Evolutionary conservation across 2,113 vertebrate genomes (phyloP), one percentile per base, ranked within the genome.

Genomic region (Saccopteryx bilineata): DNA sequence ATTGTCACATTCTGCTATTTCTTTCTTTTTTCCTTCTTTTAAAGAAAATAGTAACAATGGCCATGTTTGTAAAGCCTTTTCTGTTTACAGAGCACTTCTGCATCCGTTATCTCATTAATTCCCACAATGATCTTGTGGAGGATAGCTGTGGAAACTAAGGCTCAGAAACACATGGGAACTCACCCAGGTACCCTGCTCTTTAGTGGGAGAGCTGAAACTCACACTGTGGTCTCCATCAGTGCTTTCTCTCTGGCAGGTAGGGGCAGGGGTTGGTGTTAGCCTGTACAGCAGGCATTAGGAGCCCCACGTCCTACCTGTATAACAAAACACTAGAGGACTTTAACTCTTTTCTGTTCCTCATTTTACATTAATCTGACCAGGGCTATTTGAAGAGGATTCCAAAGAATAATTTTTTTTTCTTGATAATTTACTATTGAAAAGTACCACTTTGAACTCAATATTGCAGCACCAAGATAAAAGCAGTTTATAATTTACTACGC

Each of bases 401-500:
- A 54, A 24, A 89, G 28, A 82, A 75, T 56, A 52, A 65, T 39
- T 5, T 71, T 84, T 84, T 92, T 94, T 61, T 63, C 48, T 76
- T 63, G 33, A 24, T 90, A 48, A 82, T 52, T 94, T 93, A 74
- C 28, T 31, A 63, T 31, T 91, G 52, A 68, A 94, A 94, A 78
- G 66, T 50, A 71, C n/a, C 12, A 19, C 26, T 87, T 93, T 60
- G 65, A 17, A 61, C 26, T 82, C 2, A 80, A 1, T 74, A 63
- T 23, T 91, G 5, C 33, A 81, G 81, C 17, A 63, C 82, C 92
- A 87, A 87, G 31, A 63, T 28, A 68, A 76, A 87, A 90, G 11
- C 28, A 63, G 39, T 71, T 91, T 79, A 17, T 66, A 21, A 48
- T 95, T 83, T 52, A 69, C 33, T 24, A 2, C 63, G 6, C 21